Evolutionary conservation across 2,888 invertebrate species (phyloP).

Genomic region (Drosophila meridiana): DNA sequence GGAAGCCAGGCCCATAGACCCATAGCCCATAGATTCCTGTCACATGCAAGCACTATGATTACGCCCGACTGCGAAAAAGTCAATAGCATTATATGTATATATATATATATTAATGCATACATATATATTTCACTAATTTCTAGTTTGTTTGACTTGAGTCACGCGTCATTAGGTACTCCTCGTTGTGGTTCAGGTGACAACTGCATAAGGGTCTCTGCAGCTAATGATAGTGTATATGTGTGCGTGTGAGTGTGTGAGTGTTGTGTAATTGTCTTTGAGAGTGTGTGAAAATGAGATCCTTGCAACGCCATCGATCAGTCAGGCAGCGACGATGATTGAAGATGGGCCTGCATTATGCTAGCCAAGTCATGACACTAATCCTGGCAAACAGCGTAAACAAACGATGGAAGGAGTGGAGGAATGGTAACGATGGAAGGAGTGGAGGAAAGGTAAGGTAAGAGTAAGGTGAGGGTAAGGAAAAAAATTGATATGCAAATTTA

Average conservation of each 20-base stretch:
- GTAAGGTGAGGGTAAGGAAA: background rate
- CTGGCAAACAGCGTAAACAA: slow-evolving; percentile 50
- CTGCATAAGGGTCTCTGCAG: slow-evolving; percentile 15
- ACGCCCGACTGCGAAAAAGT: slow-evolving; percentile 55
- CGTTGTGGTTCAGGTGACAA: slow-evolving; percentile 37
- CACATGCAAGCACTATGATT: slow-evolving; percentile 54
- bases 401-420: slow-evolving; percentile 5
- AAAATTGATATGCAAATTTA: slow-evolving; percentile 74
- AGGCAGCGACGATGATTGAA: slow-evolving; percentile 65
- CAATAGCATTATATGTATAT: slow-evolving; percentile 48
- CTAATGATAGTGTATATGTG: slow-evolving; percentile 30
- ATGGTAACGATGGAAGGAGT: slow-evolving; percentile 1
- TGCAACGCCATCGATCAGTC: slow-evolving; percentile 46
- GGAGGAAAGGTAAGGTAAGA: background rate
- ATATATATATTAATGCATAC: background rate
- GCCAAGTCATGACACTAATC: slow-evolving; percentile 69
- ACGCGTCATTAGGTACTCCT: slow-evolving; percentile 73
- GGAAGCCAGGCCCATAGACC: slow-evolving; percentile 39
- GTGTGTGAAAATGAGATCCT: slow-evolving; percentile 51
- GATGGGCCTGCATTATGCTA: slow-evolving; percentile 24
- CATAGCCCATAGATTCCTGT: slow-evolving; percentile 11
- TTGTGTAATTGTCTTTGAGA: slow-evolving; percentile 9
- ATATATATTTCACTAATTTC: slow-evolving; percentile 53
- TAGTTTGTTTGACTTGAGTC: slow-evolving; percentile 53
- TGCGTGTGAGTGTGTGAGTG: background rate